Percentiles rank a stretch among this genome's conserved stretches.
These are phyloP conservation scores for Sarcophaga caerulescens DNA, from an alignment of 2,888 invertebrate species.

Conservation along the genomic window DNA sequence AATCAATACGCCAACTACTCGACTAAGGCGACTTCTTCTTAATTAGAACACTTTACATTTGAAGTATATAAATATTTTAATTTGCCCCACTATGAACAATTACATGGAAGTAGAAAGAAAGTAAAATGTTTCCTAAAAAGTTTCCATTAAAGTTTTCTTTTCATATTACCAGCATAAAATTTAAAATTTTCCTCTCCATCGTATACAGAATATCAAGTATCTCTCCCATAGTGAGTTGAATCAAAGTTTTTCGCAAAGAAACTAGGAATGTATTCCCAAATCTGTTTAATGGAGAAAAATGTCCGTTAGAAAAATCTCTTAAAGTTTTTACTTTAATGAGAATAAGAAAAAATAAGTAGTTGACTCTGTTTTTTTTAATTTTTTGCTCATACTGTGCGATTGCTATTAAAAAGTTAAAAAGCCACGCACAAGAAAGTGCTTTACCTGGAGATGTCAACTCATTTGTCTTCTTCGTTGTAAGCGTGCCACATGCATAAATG, in stretches of 20 bases:
- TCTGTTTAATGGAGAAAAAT: neutral
- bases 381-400: neutral
- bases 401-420: slow-evolving; percentile 49
- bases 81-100: too few species aligned
- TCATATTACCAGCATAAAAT: too few species aligned
- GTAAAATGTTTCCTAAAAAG: too few species aligned
- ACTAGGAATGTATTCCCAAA: neutral
- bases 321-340: neutral
- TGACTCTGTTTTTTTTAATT: slow-evolving; percentile 14
- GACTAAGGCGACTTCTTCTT: too few species aligned
- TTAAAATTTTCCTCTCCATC: too few species aligned
- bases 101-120: too few species aligned
- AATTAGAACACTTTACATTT: too few species aligned
- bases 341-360: slow-evolving; percentile 29
- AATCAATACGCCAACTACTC: too few species aligned
- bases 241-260: neutral
- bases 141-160: too few species aligned
- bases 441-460: slow-evolving; percentile 57
- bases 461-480: slow-evolving; percentile 61
- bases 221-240: neutral
- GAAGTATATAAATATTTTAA: too few species aligned
- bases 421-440: slow-evolving; percentile 61
- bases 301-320: neutral
- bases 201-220: too few species aligned
- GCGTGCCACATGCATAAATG: slow-evolving; percentile 58